Evolutionary conservation across 1,140 invertebrate genomes (phyloP).

Genomic region (Bombus ignitus): DNA sequence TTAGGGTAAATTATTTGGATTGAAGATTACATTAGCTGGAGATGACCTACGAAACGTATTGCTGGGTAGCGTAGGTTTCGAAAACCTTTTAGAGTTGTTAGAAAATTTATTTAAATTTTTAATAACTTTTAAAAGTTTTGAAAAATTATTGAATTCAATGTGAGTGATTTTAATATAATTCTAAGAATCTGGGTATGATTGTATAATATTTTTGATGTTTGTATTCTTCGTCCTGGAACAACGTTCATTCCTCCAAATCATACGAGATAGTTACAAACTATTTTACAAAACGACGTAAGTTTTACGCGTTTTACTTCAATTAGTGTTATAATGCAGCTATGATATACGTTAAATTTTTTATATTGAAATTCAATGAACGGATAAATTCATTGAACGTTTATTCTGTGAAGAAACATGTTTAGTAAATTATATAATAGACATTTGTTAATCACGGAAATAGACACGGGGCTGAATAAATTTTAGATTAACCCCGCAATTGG

Average conservation of each 20-base stretch:
- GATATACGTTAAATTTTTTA: neutral
- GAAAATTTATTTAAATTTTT: too few species aligned
- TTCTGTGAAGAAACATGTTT: neutral
- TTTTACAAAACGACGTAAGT: neutral
- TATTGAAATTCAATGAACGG: neutral
- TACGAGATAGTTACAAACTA: too few species aligned
- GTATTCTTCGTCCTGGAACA: too few species aligned
- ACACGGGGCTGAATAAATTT: neutral
- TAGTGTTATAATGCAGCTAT: neutral
- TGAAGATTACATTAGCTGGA: neutral
- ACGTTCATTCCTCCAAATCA: too few species aligned
- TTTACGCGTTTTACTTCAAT: neutral
- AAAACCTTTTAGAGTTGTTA: too few species aligned
- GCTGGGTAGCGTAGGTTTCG: too few species aligned
- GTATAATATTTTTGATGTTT: too few species aligned
- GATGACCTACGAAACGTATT: neutral
- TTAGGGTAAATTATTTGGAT: neutral
- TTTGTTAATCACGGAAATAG: neutral
- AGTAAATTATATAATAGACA: neutral
- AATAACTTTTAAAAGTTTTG: too few species aligned
- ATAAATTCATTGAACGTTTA: neutral
- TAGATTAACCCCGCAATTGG: neutral
- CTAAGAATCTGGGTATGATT: too few species aligned
- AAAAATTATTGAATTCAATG: too few species aligned
- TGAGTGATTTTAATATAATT: too few species aligned